Base-by-base conservation (phyloP, 2,113 vertebrate genomes). In the Balaeniceps rex region DNA sequence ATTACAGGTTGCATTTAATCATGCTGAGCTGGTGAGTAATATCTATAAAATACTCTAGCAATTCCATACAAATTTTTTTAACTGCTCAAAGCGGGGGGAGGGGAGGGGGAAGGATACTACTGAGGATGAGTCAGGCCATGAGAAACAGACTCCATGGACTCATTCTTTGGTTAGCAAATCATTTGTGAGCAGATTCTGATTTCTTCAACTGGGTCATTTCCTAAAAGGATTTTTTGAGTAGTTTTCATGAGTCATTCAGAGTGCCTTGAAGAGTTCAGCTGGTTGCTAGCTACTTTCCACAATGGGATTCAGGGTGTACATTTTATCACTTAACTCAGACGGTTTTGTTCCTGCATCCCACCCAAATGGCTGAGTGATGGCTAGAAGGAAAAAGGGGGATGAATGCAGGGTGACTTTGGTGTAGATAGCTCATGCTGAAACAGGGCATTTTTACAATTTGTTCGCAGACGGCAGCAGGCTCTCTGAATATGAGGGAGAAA, bases 1-100 rank as follows among this genome's bases (percentile, higher is more conserved):
- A 52, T 85, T 90, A 83, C 16, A 91, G 77, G 74, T 82, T 85
- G 63, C 54, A 78, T 90, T 94, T 95, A 88, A 86, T 74, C 91
- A 61, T 25, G 76, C 57, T 87, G 91, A 91, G 87, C 70, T 87
- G 70, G 77, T 94, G 88, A 93, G 44, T 89, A 96, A 94, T 64
- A 72, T 12, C 81, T 76, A 57, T 58, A 84, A 93, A 79, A 82
- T 79, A 61, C 87, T 72, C 47, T 8, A 57, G 66, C 60, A 85
- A 85, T 79, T 94, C 85, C 57, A 83, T 75, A 60, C 23, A 40
- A 46, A 3, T 44, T 69, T 87, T 90, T 87, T 88, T 0, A 89
- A 70, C 61, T 60, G 31, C 65, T 94, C 33, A 89, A 54, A 47
- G 42, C 42, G 14, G 42, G 12, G 42, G 42, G 42, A 6, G 42